Conservation (phyloP, 2,797 vertebrate genomes). For the Lagocephalus sceleratus region DNA sequence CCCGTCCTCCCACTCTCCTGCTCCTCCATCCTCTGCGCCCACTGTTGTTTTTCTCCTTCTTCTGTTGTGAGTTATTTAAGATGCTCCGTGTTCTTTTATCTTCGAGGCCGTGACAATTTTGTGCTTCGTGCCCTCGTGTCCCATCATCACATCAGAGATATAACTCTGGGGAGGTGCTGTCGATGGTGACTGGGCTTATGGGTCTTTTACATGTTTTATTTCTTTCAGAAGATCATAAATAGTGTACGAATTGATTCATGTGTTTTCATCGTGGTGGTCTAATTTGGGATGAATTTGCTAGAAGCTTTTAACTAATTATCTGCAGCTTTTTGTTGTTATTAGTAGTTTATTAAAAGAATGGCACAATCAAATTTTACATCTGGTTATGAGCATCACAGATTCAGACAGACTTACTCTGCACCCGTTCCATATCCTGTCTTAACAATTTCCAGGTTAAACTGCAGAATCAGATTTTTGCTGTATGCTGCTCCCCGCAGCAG, state of each 20-base stretch:
- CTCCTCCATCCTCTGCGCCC: constrained; percentile 23
- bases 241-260: constrained; percentile 25
- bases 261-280: constrained; percentile 45
- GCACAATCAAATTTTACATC: constrained; percentile 33
- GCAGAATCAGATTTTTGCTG: constrained; percentile 42
- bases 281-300: constrained; percentile 28
- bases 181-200: constrained; percentile 23
- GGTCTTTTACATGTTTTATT: constrained; percentile 9
- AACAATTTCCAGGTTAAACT: constrained; percentile 40
- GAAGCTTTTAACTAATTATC: constrained; percentile 30
- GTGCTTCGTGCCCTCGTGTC: constrained; percentile 5
- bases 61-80: constrained; percentile 43
- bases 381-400: constrained; percentile 50
- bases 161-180: neutral
- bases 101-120: constrained; percentile 16
- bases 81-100: constrained; percentile 38
- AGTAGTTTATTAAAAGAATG: constrained; percentile 22
- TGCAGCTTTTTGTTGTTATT: constrained; percentile 37
- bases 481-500: constrained; percentile 9
- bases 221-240: constrained; percentile 24
- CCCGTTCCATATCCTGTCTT: constrained; percentile 60
- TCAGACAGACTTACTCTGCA: constrained; percentile 44
- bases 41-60: constrained; percentile 9
- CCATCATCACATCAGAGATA: constrained; percentile 23
- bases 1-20: constrained; percentile 8